phyloP scores from a whole-genome alignment of 2,113 vertebrate species.

The Sapajus apella region DNA sequence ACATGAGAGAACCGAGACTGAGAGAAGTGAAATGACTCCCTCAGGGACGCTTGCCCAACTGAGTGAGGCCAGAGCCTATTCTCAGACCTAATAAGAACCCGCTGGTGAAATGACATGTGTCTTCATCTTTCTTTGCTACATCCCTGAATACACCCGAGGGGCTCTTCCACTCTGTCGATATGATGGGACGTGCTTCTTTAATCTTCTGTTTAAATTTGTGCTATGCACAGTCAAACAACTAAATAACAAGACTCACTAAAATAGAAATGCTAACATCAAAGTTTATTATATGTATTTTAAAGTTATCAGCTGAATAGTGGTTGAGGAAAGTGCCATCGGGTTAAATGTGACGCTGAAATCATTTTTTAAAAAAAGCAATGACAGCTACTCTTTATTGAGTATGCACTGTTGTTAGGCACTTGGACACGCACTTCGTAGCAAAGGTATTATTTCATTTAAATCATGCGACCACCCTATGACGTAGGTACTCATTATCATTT shows the following conservation, averaged over 20 bases:
- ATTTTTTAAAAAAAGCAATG: neutral
- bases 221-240: neutral
- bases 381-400: fast-evolving
- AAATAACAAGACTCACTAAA: neutral
- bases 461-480: neutral
- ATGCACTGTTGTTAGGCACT: fast-evolving
- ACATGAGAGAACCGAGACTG: neutral
- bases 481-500: neutral
- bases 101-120: fast-evolving
- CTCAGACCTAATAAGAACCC: too few species aligned
- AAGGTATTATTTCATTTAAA: neutral
- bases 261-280: neutral
- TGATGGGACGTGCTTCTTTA: neutral
- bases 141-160: neutral
- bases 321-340: neutral
- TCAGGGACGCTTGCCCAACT: fast-evolving
- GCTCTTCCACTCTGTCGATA: neutral
- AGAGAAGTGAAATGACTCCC: neutral
- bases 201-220: neutral
- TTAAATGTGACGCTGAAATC: neutral
- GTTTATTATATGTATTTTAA: neutral
- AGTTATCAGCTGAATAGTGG: neutral
- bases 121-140: neutral
- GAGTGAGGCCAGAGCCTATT: neutral
- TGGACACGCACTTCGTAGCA: neutral